Conservation (phyloP, 2,113 vertebrate species). For the zebrafish (Danio rerio) region GRCz12tu NC_133176.1:37471501-37472000, state of each 20-base stretch:
- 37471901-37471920: not conserved
- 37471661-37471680: slow-evolving; percentile 45
- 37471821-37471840: not conserved
- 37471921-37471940: not conserved
- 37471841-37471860: not conserved
- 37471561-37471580: not conserved
- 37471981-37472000: slow-evolving; percentile 4
- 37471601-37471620: slow-evolving; percentile 38
- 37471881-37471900: not conserved
- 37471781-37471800: slow-evolving; percentile 5
- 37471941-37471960: slow-evolving; percentile 9
- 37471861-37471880: not conserved
- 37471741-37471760: slow-evolving; percentile 39
- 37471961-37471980: not conserved
- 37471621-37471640: slow-evolving; percentile 37
- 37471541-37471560: slow-evolving; percentile 17
- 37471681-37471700: slow-evolving; percentile 47
- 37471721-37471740: slow-evolving; percentile 53
- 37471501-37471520: slow-evolving; percentile 38
- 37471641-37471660: slow-evolving; percentile 54
- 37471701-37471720: slow-evolving; percentile 44
- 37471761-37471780: not conserved
- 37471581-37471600: slow-evolving; percentile 47
- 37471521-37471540: slow-evolving; percentile 37
- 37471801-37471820: not conserved